phyloP scores from a whole-genome alignment of 2,797 vertebrate species.

The Takifugu ocellatus region DNA sequence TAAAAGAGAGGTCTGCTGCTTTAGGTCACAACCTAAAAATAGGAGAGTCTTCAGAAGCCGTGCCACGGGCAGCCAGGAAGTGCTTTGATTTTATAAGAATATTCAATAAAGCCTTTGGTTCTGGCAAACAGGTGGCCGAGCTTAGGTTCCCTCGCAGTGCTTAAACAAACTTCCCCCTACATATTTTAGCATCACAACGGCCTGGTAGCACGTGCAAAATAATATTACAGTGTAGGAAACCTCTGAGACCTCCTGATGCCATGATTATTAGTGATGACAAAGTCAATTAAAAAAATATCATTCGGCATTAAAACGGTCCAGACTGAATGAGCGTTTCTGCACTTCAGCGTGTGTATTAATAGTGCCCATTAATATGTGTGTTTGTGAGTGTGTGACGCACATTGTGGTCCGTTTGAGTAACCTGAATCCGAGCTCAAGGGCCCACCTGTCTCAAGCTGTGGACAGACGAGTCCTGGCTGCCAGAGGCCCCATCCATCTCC shows the following conservation, averaged over 20 bases:
- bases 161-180: slow-evolving; percentile 71
- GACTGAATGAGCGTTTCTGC: slow-evolving; percentile 18
- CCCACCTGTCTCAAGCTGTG: slow-evolving; percentile 74
- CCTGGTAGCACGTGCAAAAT: slow-evolving; percentile 50
- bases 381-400: slow-evolving; percentile 59
- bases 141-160: slow-evolving; percentile 66
- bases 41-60: slow-evolving; percentile 75
- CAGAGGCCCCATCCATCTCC: slow-evolving; percentile 62
- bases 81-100: slow-evolving; percentile 81
- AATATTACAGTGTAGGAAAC: slow-evolving; percentile 2
- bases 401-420: slow-evolving; percentile 55
- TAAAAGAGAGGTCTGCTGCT: slow-evolving; percentile 64
- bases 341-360: slow-evolving; percentile 25
- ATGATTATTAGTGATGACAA: slow-evolving; percentile 1
- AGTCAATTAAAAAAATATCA: background rate
- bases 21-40: slow-evolving; percentile 78
- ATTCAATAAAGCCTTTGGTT: slow-evolving; percentile 77
- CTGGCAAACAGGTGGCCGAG: slow-evolving; percentile 81
- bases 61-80: slow-evolving; percentile 80
- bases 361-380: slow-evolving; percentile 24
- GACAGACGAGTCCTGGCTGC: slow-evolving; percentile 70
- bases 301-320: background rate
- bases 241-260: background rate
- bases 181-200: slow-evolving; percentile 74
- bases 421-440: slow-evolving; percentile 66